Evolutionary conservation across 2,797 vertebrate genomes (phyloP).

Genomic region (Manis crassicaudata): DNA sequence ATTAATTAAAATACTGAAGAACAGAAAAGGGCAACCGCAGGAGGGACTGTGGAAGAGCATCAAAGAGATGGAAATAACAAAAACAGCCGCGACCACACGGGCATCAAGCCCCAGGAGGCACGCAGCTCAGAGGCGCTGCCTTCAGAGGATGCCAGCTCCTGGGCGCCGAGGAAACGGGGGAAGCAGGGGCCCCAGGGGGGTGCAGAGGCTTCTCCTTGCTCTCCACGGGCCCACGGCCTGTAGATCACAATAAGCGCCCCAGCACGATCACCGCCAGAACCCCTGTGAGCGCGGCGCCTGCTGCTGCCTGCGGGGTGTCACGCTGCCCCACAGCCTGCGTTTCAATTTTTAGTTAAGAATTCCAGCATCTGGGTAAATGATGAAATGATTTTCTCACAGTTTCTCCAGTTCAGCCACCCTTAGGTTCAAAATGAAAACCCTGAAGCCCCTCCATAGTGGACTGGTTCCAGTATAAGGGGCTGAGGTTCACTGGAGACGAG

Average conservation of each 20-base stretch:
- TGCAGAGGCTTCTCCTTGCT: not conserved
- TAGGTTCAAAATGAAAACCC: not conserved
- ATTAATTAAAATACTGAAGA: slow-evolving; percentile 72
- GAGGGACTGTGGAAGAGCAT: slow-evolving; percentile 40
- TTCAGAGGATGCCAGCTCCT: not conserved
- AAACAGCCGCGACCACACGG: slow-evolving; percentile 45
- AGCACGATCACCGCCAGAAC: not conserved
- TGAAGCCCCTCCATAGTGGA: no score
- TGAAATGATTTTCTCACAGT: not conserved
- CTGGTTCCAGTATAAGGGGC: not conserved
- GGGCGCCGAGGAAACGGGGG: not conserved
- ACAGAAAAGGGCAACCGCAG: slow-evolving; percentile 57
- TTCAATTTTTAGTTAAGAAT: not conserved
- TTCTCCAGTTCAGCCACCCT: not conserved
- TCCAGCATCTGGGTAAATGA: not conserved
- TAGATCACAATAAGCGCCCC: not conserved
- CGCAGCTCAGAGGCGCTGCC: not conserved
- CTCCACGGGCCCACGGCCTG: not conserved
- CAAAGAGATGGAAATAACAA: slow-evolving; percentile 40
- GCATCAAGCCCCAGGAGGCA: not conserved
- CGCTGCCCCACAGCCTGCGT: not conserved
- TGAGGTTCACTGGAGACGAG: not conserved
- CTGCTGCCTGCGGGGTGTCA: not conserved
- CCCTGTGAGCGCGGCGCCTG: fast-evolving
- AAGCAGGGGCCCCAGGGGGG: no score